Percentiles rank a stretch among this genome's conserved stretches.
Evolutionary conservation across 2,797 vertebrate genomes (phyloP).

Genomic region (Buphagus erythrorhynchus): DNA sequence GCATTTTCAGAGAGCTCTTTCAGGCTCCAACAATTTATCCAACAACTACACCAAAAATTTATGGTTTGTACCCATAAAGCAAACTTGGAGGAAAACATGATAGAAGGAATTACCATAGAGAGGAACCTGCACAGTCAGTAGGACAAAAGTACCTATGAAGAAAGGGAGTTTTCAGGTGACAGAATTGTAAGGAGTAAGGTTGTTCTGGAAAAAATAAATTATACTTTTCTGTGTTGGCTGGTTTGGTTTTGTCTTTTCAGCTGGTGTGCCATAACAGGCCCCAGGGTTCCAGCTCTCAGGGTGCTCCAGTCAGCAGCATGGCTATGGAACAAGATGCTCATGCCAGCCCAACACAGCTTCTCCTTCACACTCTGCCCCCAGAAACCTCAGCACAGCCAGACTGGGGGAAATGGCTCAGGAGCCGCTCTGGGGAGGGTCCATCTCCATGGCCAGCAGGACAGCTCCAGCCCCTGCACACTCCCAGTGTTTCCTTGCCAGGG

Average conservation of each 20-base stretch:
- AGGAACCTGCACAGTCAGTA: not conserved
- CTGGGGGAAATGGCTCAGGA: rapidly evolving
- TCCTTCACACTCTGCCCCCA: not conserved
- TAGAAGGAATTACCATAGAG: not conserved
- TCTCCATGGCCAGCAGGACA: rapidly evolving
- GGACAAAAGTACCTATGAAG: not conserved
- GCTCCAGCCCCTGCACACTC: rapidly evolving
- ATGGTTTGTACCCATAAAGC: not conserved
- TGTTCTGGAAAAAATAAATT: not conserved
- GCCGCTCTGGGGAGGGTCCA: rapidly evolving
- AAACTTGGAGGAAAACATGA: not conserved
- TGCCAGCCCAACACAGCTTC: not conserved
- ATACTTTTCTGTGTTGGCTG: not conserved
- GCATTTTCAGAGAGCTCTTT: not conserved
- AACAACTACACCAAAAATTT: not conserved
- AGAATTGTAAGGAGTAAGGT: not conserved
- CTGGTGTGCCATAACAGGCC: rapidly evolving
- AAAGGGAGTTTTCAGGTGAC: not conserved
- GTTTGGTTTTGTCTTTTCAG: not conserved
- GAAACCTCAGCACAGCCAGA: not conserved
- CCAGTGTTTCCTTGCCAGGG: not conserved
- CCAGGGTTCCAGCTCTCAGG: not conserved
- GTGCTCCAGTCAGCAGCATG: not conserved
- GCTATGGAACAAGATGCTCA: not conserved
- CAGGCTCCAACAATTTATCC: not conserved